Percentiles rank a stretch among this genome's conserved stretches.
These are phyloP conservation scores for Zaprionus africanus DNA, from an alignment of 1,140 invertebrate genomes.

Conservation along the genomic window DNA sequence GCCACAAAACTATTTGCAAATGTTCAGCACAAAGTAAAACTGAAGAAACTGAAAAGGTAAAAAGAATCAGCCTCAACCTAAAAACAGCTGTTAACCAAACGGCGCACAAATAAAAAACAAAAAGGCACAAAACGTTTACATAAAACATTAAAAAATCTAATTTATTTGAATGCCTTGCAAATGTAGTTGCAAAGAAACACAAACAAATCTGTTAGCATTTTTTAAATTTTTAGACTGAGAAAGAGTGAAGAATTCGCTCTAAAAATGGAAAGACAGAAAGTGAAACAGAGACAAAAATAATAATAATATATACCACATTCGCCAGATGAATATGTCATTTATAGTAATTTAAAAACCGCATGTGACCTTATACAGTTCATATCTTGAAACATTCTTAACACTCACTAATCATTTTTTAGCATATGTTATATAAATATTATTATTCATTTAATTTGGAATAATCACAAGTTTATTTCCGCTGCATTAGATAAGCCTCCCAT, in stretches of 20 bases:
- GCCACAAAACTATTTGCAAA: slow-evolving; percentile 19
- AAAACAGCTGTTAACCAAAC: slow-evolving; percentile 69
- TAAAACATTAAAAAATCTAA: slow-evolving; percentile 40
- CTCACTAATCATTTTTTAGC: not conserved
- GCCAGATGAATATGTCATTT: not conserved
- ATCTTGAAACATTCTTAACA: not conserved
- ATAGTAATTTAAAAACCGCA: not conserved
- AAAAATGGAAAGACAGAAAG: too few relatives aligned
- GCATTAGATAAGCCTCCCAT: not conserved
- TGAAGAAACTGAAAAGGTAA: slow-evolving; percentile 49
- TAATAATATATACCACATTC: not conserved
- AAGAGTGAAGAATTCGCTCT: not conserved
- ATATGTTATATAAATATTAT: not conserved
- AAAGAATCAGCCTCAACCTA: slow-evolving; percentile 75
- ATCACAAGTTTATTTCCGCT: slow-evolving; percentile 2
- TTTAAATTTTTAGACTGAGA: not conserved
- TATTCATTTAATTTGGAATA: not conserved
- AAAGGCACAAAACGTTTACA: slow-evolving; percentile 1
- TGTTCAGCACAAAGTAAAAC: slow-evolving; percentile 28
- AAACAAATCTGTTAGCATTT: slow-evolving; percentile 1
- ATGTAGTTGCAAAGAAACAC: slow-evolving; percentile 36
- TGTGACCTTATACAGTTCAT: not conserved
- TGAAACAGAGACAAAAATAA: too few relatives aligned
- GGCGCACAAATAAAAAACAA: slow-evolving; percentile 2
- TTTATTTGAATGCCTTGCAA: slow-evolving; percentile 63